Evolutionary conservation across 1,140 invertebrate genomes (phyloP).

Genomic region (Sycophila sp.): DNA sequence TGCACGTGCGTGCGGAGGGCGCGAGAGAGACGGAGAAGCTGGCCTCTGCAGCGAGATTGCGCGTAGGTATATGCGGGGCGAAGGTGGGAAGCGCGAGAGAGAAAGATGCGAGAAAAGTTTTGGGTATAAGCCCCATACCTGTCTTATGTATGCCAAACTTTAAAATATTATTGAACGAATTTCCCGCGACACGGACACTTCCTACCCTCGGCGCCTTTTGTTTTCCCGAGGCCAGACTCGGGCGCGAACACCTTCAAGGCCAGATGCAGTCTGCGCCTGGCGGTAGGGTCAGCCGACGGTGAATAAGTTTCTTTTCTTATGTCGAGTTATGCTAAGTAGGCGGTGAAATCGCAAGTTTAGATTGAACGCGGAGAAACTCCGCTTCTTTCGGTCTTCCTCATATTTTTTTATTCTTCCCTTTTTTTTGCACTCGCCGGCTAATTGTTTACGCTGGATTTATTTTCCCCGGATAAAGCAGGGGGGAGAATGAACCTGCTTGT

Average conservation of each 20-base stretch:
- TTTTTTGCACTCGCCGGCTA: too few relatives aligned
- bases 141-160: constrained; percentile 44
- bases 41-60: background rate
- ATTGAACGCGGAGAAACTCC: too few relatives aligned
- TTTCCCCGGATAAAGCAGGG: too few relatives aligned
- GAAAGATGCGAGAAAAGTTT: constrained; percentile 37
- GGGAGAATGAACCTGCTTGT: too few relatives aligned
- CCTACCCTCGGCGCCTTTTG: constrained; percentile 1
- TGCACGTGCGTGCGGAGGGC: constrained; percentile 48
- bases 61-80: background rate
- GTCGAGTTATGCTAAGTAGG: too few relatives aligned
- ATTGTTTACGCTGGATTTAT: too few relatives aligned
- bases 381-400: background rate
- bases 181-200: constrained; percentile 26
- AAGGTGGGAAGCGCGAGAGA: background rate
- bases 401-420: too few relatives aligned
- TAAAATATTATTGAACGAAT: constrained; percentile 57
- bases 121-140: constrained; percentile 39
- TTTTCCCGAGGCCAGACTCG: too few relatives aligned
- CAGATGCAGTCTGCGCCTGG: too few relatives aligned
- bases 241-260: too few relatives aligned
- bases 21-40: background rate
- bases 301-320: background rate
- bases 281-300: too few relatives aligned
- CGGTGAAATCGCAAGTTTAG: too few relatives aligned